phyloP scores from a whole-genome alignment of 2,113 vertebrate genomes.

The Lethenteron camtschaticum region DNA sequence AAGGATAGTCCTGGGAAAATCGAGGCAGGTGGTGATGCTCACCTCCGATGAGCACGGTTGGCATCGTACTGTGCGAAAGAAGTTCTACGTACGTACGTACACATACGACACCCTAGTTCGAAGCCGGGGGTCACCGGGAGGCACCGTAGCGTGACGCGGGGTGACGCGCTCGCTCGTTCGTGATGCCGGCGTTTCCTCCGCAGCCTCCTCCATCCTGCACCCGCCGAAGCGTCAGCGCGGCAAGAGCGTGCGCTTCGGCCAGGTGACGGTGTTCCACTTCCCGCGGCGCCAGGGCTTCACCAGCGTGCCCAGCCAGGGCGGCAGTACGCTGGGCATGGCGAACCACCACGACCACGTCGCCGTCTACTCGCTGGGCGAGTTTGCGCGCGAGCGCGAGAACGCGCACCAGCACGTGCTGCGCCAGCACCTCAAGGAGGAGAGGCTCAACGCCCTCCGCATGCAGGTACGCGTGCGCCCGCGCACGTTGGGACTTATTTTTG shows the following conservation, averaged over 20 bases:
- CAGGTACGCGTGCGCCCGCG: conserved; percentile 29
- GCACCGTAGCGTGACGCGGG: too few relatives aligned
- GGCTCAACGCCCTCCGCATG: conserved; percentile 73
- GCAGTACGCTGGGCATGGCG: conserved; percentile 91
- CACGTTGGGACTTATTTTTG: not conserved
- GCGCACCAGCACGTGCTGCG: conserved; percentile 57
- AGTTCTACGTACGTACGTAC: too few relatives aligned
- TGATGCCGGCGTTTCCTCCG: not conserved
- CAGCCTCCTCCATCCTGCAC: conserved; percentile 82
- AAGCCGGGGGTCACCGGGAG: too few relatives aligned
- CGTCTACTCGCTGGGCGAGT: conserved; percentile 77
- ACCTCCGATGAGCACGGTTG: too few relatives aligned
- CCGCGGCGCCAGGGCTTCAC: conserved; percentile 89
- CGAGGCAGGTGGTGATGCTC: too few relatives aligned
- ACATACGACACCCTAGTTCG: too few relatives aligned
- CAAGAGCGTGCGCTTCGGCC: conserved; percentile 71
- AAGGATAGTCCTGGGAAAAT: too few relatives aligned
- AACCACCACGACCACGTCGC: conserved; percentile 59
- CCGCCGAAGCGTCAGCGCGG: conserved; percentile 43
- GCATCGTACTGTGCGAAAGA: too few relatives aligned
- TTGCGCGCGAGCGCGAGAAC: conserved; percentile 72
- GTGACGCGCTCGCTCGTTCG: too few relatives aligned
- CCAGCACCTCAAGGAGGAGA: conserved; percentile 74
- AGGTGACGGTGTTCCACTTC: conserved; percentile 91
- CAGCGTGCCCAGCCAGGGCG: conserved; percentile 88